These are phyloP conservation scores for Harpagoxenus sublaevis DNA, from an alignment of 2,888 invertebrate genomes.

Conservation along the genomic window DNA sequence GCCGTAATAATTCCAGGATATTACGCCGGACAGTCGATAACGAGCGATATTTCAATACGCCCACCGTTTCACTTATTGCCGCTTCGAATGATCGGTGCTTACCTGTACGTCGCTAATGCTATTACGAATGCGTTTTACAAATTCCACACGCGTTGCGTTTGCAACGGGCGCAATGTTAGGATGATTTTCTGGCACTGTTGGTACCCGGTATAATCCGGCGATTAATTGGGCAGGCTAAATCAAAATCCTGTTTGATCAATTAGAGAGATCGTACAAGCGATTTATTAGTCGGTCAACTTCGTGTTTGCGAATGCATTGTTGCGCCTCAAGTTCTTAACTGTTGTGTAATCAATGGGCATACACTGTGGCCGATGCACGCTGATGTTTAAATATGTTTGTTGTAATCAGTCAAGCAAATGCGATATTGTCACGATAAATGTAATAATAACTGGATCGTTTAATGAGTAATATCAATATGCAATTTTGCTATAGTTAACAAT, in stretches of 20 bases:
- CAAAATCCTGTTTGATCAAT: constrained; percentile 48
- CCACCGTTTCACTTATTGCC: constrained; percentile 65
- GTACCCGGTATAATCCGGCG: constrained; percentile 3
- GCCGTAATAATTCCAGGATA: constrained; percentile 71
- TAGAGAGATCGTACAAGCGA: constrained; percentile 4
- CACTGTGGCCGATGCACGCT: not conserved
- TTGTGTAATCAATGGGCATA: not conserved
- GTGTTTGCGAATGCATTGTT: constrained; percentile 11
- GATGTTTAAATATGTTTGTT: constrained; percentile 27
- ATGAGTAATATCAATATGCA: constrained; percentile 9
- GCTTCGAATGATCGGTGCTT: constrained; percentile 62
- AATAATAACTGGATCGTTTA: constrained; percentile 5
- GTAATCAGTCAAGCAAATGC: not conserved
- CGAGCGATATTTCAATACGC: constrained; percentile 71
- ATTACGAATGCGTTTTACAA: constrained; percentile 48
- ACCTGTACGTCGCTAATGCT: constrained; percentile 60
- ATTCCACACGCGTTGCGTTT: constrained; percentile 23
- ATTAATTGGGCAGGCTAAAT: constrained; percentile 28
- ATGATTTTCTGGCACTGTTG: constrained; percentile 23
- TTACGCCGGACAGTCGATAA: constrained; percentile 73
- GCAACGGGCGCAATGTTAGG: not conserved
- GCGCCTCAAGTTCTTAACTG: constrained; percentile 26
- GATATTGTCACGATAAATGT: not conserved
- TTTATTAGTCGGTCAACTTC: constrained; percentile 21
- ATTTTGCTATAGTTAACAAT: constrained; percentile 10